Conservation (phyloP, 2,888 invertebrate species). For the Crematogaster levior region DNA sequence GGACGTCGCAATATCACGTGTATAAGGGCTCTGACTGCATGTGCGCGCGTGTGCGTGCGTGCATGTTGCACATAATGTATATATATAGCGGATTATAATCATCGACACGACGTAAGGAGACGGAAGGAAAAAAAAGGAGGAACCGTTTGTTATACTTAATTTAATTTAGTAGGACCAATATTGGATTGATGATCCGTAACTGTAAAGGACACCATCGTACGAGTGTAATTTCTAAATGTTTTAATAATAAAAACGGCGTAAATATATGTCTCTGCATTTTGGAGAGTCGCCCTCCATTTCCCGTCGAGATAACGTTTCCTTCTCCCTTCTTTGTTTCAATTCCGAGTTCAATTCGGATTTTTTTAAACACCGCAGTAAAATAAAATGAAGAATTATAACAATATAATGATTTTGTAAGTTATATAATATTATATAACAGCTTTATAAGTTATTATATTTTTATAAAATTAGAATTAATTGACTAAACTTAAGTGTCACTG, state of each 20-base stretch:
- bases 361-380: neutral
- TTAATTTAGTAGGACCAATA: conserved; percentile 80
- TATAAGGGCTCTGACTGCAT: conserved; percentile 54
- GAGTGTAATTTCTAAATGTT: conserved; percentile 84
- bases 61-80: conserved; percentile 69
- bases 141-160: conserved; percentile 79
- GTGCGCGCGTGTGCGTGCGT: conserved; percentile 44
- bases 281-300: neutral
- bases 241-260: conserved; percentile 81
- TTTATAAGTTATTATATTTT: neutral
- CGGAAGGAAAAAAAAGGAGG: conserved; percentile 30
- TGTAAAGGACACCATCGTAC: conserved; percentile 76
- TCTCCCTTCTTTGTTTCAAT: neutral
- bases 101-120: conserved; percentile 58
- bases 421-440: neutral
- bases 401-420: neutral
- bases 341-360: neutral
- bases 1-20: conserved; percentile 64
- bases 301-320: neutral
- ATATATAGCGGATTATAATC: conserved; percentile 73
- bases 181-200: conserved; percentile 74
- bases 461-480: too few species aligned
- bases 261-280: conserved; percentile 23
- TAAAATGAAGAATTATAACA: neutral
- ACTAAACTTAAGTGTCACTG: too few species aligned